These are phyloP conservation scores for Julus scandinavius DNA, from an alignment of 2,888 invertebrate genomes.

Conservation along the genomic window DNA sequence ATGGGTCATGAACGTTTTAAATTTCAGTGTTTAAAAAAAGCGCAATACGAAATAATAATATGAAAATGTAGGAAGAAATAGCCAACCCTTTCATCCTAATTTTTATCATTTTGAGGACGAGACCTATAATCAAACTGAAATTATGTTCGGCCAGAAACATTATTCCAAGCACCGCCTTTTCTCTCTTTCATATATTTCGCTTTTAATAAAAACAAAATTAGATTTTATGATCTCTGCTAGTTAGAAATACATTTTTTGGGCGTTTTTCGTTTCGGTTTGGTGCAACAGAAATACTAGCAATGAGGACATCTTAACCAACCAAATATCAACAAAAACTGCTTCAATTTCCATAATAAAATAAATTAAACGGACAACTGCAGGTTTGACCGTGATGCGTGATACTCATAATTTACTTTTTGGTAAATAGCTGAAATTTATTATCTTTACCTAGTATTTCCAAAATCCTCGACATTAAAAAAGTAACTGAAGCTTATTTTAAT, in stretches of 20 bases:
- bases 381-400: background rate
- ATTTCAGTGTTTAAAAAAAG: background rate
- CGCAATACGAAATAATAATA: background rate
- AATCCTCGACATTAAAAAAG: background rate
- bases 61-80: background rate
- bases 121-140: background rate
- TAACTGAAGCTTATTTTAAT: too few species aligned
- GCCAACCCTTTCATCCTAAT: background rate
- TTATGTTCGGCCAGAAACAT: background rate
- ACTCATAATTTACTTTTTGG: background rate
- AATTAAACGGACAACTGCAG: background rate
- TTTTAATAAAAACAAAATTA: conserved; percentile 17
- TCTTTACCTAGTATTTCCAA: background rate
- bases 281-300: background rate
- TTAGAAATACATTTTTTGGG: conserved; percentile 26
- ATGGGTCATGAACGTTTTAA: conserved; percentile 1
- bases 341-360: background rate
- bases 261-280: background rate
- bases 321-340: background rate
- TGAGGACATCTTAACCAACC: background rate
- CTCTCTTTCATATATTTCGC: background rate
- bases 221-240: background rate
- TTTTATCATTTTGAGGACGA: background rate
- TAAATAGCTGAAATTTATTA: too few species aligned
- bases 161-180: background rate